These are phyloP conservation scores for Phocoena phocoena DNA, from an alignment of 2,113 vertebrate species.

Conservation along the genomic window DNA sequence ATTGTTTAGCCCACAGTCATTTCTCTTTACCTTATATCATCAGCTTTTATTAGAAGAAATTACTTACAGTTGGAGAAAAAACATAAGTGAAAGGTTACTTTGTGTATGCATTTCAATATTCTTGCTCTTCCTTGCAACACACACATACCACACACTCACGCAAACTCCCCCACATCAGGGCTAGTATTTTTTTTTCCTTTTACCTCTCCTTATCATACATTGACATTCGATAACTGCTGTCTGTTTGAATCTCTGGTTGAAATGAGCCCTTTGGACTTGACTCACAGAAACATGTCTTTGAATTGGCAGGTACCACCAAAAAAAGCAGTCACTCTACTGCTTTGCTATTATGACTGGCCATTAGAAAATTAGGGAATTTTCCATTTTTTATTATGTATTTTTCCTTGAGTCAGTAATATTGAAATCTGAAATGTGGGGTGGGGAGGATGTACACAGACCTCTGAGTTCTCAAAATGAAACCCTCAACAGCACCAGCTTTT, in stretches of 20 bases:
- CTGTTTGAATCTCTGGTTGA: constrained; percentile 32
- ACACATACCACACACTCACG: not conserved
- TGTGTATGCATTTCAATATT: not conserved
- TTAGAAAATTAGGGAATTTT: not conserved
- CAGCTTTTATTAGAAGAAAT: not conserved
- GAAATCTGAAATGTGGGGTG: not conserved
- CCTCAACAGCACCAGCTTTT: not conserved
- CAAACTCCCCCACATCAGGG: not conserved
- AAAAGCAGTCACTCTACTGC: not conserved
- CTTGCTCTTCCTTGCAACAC: not conserved
- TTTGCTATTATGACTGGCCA: not conserved
- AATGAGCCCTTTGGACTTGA: constrained; percentile 14
- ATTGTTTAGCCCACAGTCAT: not conserved
- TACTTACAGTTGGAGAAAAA: not conserved
- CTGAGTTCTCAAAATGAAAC: not conserved
- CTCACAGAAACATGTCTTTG: constrained; percentile 4
- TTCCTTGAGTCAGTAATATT: not conserved
- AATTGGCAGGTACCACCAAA: not conserved
- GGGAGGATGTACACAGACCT: not conserved
- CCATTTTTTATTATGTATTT: not conserved
- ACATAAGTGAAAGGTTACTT: not conserved
- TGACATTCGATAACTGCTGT: not conserved
- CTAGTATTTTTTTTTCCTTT: not conserved
- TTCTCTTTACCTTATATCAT: not conserved
- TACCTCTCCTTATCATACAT: not conserved